These are phyloP conservation scores for Tinea pellionella DNA, from an alignment of 2,888 invertebrate genomes.

Conservation along the genomic window DNA sequence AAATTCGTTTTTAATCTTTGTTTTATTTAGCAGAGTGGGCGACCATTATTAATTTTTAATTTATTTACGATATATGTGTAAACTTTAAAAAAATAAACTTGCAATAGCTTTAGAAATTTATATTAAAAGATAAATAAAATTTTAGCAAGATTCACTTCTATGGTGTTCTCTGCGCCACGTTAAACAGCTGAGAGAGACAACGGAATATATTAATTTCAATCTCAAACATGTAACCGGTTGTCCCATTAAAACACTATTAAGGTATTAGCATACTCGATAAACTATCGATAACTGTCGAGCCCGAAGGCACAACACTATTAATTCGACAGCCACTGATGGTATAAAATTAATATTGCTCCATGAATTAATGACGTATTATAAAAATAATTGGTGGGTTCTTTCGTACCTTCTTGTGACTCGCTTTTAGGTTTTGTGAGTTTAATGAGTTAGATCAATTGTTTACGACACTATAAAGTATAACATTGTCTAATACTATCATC, in stretches of 20 bases:
- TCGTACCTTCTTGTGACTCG: no score
- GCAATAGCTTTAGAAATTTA: no score
- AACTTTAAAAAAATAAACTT: no score
- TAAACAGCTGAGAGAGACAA: slow-evolving; percentile 12
- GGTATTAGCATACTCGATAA: slow-evolving; percentile 56
- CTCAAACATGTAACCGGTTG: slow-evolving; percentile 37
- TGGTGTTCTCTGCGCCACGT: background rate
- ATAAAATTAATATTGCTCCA: slow-evolving; percentile 6
- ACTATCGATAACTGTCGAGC: slow-evolving; percentile 44
- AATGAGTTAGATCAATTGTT: no score
- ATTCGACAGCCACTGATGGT: slow-evolving; percentile 19
- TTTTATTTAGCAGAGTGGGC: no score
- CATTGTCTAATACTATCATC: no score
- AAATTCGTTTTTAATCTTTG: background rate
- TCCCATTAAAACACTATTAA: slow-evolving; percentile 58
- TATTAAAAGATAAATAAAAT: no score
- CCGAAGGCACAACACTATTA: slow-evolving; percentile 36
- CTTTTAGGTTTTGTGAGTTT: no score
- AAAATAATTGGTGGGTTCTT: background rate
- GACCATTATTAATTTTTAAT: no score
- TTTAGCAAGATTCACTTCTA: background rate
- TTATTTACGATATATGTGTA: no score
- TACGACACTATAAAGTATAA: no score
- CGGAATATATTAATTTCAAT: slow-evolving; percentile 16
- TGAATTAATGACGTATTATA: background rate